Evolutionary conservation across 2,888 invertebrate genomes (phyloP).

Genomic region (Gonocerus acuteangulatus): DNA sequence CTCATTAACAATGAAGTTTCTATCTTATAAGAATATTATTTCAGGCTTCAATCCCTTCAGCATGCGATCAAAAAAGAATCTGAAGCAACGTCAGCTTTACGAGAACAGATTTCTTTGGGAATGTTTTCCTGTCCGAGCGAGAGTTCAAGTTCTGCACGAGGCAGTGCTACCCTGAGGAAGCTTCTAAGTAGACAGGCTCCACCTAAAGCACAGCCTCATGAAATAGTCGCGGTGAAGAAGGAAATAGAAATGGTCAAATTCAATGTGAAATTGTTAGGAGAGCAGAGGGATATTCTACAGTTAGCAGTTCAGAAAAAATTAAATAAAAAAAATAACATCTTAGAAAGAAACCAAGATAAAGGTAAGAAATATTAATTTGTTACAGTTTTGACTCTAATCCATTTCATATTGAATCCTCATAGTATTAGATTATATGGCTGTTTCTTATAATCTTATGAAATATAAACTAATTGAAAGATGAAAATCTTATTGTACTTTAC

Average conservation of each 20-base stretch:
- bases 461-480: no score
- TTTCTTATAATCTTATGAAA: no score
- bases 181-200: constrained; percentile 35
- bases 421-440: no score
- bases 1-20: no score
- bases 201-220: constrained; percentile 44
- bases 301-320: constrained; percentile 43
- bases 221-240: constrained; percentile 57
- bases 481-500: no score
- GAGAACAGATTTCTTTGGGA: constrained; percentile 47
- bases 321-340: constrained; percentile 53
- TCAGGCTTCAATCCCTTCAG: constrained; percentile 57
- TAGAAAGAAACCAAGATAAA: constrained; percentile 55
- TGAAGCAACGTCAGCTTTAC: constrained; percentile 49
- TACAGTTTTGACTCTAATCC: no score
- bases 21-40: no score
- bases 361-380: constrained; percentile 16
- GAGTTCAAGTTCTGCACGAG: constrained; percentile 35
- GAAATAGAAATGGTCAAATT: constrained; percentile 63
- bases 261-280: constrained; percentile 58
- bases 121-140: constrained; percentile 15
- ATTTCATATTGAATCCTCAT: no score
- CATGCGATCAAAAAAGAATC: constrained; percentile 62
- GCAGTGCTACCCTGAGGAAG: constrained; percentile 39
- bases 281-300: constrained; percentile 48